Conservation (phyloP, 1,140 invertebrate species). For the Adoxophyes honmai region DNA sequence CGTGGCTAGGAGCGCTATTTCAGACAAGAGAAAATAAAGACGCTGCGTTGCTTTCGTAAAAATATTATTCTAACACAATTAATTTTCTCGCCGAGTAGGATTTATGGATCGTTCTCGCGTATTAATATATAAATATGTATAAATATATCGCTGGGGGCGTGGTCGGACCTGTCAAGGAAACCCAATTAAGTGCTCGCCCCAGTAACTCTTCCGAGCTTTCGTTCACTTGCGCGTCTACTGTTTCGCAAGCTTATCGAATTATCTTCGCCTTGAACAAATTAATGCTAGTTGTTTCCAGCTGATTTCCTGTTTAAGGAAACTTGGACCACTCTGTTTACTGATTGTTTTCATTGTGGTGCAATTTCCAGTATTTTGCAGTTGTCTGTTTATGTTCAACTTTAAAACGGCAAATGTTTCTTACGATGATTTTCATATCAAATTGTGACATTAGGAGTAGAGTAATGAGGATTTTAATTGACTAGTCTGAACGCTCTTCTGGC, state of each 20-base stretch:
- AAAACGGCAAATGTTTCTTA: no score
- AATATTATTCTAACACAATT: not conserved
- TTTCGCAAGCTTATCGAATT: slow-evolving; percentile 4
- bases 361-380: no score
- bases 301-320: not conserved
- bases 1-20: not conserved
- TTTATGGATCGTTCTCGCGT: not conserved
- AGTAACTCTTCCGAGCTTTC: slow-evolving; percentile 2
- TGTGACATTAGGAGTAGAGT: no score
- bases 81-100: not conserved
- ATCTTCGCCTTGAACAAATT: slow-evolving; percentile 4
- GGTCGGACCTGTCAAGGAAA: slow-evolving; percentile 1
- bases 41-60: not conserved
- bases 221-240: slow-evolving; percentile 10
- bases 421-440: no score
- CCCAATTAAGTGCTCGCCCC: slow-evolving; percentile 2
- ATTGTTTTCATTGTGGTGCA: no score
- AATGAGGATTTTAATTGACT: no score
- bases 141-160: not conserved
- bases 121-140: not conserved
- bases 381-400: no score
- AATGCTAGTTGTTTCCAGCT: not conserved
- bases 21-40: not conserved
- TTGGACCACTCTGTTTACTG: not conserved
- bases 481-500: no score